Conservation (phyloP, 2,888 invertebrate species). For the Drosophila acutilabella region DNA sequence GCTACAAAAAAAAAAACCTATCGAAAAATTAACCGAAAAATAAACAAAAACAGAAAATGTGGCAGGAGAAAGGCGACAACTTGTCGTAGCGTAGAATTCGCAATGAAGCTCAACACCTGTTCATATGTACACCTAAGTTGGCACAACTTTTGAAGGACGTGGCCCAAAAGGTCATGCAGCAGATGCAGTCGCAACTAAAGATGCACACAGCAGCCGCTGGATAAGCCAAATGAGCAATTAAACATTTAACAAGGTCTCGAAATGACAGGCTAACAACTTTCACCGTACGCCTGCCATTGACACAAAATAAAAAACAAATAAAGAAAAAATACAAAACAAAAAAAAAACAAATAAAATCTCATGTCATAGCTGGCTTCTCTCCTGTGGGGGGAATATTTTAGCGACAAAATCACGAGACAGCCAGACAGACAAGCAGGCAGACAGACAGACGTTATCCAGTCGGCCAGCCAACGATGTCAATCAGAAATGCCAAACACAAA, state of each 20-base stretch:
- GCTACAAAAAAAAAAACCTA: conserved; percentile 50
- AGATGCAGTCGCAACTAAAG: background rate
- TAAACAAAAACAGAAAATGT: conserved; percentile 31
- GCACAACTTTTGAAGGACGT: conserved; percentile 65
- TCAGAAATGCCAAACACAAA: conserved; percentile 67
- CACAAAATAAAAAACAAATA: conserved; percentile 9
- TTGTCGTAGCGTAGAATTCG: background rate
- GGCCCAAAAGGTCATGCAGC: conserved; percentile 62
- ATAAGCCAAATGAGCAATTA: conserved; percentile 63
- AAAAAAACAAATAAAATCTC: conserved; percentile 24
- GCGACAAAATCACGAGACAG: conserved; percentile 30
- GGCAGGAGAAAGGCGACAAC: conserved; percentile 68
- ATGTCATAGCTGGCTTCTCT: conserved; percentile 31
- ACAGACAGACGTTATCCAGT: conserved; percentile 14
- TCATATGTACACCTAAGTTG: conserved; percentile 10
- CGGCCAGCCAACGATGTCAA: conserved; percentile 53
- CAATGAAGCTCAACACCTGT: conserved; percentile 38
- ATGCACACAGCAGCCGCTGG: conserved; percentile 23
- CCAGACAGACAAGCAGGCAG: no score
- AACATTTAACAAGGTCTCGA: conserved; percentile 61
- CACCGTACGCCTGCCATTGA: conserved; percentile 55
- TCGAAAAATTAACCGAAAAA: conserved; percentile 46
- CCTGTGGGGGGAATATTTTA: conserved; percentile 11
- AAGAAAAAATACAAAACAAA: background rate
- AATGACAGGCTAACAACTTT: conserved; percentile 73